A percentile compares a stretch with the other conserved stretches of the same genome.
Evolutionary conservation across 2,888 invertebrate species (phyloP).

Genomic region (Sipunculus nudus): DNA sequence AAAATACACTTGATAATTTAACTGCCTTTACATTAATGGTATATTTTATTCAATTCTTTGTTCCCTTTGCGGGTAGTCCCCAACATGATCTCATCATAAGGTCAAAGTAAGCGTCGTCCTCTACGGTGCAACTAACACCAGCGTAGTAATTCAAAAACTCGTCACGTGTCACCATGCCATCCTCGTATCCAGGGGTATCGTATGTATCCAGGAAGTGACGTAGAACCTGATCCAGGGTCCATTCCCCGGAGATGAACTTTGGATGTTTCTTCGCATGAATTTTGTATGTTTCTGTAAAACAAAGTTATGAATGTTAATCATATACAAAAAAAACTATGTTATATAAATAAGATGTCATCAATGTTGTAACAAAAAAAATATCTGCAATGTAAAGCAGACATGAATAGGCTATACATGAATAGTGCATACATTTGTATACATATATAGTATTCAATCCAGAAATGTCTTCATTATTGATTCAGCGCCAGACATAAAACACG

Average conservation of each 20-base stretch:
- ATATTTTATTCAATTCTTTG: no score
- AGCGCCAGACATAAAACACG: no score
- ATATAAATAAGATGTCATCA: no score
- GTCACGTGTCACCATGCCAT: constrained; percentile 28
- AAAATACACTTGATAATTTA: no score
- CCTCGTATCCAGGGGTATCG: constrained; percentile 16
- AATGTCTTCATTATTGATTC: no score
- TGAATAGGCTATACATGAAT: no score
- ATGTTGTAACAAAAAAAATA: no score
- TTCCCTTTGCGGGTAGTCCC: constrained; percentile 32
- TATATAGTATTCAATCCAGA: no score
- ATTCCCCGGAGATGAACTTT: constrained; percentile 18
- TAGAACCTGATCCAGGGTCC: constrained; percentile 23
- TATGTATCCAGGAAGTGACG: constrained; percentile 25
- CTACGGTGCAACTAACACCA: constrained; percentile 21
- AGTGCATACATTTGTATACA: no score
- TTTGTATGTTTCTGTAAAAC: constrained; percentile 55
- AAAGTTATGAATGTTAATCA: background rate
- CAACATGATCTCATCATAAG: constrained; percentile 29
- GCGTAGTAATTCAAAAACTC: constrained; percentile 35
- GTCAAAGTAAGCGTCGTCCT: constrained; percentile 33
- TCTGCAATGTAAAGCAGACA: no score
- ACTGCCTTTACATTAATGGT: no score
- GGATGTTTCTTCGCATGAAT: constrained; percentile 42
- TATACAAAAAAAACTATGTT: no score